These are phyloP conservation scores for Sus cebifrons DNA, from an alignment of 2,797 vertebrate genomes.

Conservation along the genomic window DNA sequence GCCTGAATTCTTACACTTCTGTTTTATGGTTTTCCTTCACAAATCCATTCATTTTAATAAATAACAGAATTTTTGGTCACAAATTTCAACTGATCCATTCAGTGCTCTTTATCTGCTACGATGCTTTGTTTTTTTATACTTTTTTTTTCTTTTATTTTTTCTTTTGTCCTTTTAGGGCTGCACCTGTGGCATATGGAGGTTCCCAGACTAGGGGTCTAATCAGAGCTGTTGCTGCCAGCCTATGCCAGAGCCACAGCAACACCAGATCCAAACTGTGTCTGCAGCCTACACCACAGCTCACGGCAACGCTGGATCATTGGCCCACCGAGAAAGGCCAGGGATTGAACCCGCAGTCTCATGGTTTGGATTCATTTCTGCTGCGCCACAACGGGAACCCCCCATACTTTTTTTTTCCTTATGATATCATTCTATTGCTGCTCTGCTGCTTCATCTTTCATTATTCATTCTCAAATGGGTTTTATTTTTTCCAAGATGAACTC, in stretches of 20 bases:
- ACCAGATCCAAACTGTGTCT: too few species aligned
- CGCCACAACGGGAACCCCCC: too few species aligned
- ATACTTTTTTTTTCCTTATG: neutral
- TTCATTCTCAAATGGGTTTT: neutral
- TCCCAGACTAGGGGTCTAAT: too few species aligned
- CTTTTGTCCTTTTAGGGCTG: too few species aligned
- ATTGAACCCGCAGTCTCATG: too few species aligned
- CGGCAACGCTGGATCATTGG: too few species aligned
- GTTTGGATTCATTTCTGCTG: too few species aligned
- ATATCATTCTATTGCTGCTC: neutral
- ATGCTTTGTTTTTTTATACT: neutral
- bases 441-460: neutral
- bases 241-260: too few species aligned
- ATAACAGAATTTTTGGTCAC: neutral
- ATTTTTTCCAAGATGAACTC: neutral
- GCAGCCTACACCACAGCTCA: too few species aligned
- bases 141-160: neutral
- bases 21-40: neutral
- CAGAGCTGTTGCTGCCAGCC: too few species aligned
- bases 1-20: conserved; percentile 2
- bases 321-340: too few species aligned
- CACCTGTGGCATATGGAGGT: too few species aligned
- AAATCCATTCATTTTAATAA: conserved; percentile 47
- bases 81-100: neutral
- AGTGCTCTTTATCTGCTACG: neutral